Evolutionary conservation across 2,888 invertebrate genomes (phyloP).

Genomic region (Encarsia formosa): DNA sequence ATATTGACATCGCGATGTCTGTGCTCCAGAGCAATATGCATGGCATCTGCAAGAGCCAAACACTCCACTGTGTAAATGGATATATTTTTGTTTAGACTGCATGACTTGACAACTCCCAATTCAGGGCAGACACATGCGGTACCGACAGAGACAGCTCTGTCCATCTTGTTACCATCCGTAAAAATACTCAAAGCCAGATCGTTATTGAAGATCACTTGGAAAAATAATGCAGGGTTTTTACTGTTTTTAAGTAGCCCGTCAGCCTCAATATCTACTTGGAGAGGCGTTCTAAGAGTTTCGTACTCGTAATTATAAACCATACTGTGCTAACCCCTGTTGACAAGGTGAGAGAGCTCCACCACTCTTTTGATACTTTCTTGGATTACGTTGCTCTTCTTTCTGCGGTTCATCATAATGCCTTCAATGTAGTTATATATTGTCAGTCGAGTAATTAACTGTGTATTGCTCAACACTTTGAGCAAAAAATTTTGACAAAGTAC

Average conservation of each 20-base stretch:
- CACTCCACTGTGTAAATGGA: conserved; percentile 1
- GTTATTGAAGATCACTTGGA: neutral
- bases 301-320: neutral
- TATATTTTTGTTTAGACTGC: neutral
- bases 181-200: neutral
- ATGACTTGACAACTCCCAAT: neutral
- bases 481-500: too few species aligned
- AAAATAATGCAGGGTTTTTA: neutral
- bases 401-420: too few species aligned
- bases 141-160: neutral
- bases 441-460: too few species aligned
- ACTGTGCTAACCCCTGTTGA: too few species aligned
- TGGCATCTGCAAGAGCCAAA: neutral
- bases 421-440: too few species aligned
- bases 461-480: too few species aligned
- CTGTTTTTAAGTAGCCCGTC: neutral
- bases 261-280: neutral
- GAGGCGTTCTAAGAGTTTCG: neutral
- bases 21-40: neutral
- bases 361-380: too few species aligned
- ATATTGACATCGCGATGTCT: neutral
- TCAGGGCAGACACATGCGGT: neutral
- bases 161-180: neutral
- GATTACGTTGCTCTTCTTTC: too few species aligned
- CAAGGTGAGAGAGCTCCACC: too few species aligned